Percentiles rank a stretch among this genome's conserved stretches.
Conservation (phyloP, 2,797 vertebrate genomes). For the Thamnophis elegans region DNA sequence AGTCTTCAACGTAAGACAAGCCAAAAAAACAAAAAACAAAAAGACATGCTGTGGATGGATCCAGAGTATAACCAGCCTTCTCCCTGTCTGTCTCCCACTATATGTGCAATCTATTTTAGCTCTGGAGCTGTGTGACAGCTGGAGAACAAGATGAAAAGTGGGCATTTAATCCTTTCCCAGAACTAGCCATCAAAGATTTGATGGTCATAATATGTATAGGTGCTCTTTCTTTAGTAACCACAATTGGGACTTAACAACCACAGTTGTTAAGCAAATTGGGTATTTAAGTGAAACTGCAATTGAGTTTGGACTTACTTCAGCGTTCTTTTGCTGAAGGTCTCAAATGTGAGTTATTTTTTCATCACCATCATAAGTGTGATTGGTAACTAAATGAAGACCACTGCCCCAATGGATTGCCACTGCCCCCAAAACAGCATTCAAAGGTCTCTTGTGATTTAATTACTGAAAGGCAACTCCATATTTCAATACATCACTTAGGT, state of each 20-base stretch:
- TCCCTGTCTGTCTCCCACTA: not conserved
- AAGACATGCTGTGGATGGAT: not conserved
- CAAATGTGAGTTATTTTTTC: not conserved
- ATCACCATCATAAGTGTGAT: not conserved
- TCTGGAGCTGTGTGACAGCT: not conserved
- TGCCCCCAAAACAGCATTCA: not conserved
- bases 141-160: not conserved
- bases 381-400: not conserved
- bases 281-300: not conserved
- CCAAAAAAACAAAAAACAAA: not conserved
- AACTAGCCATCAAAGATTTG: not conserved
- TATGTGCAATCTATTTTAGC: not conserved
- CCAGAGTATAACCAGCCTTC: not conserved
- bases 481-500: not conserved
- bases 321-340: not conserved
- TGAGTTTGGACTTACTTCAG: not conserved
- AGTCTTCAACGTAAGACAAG: not conserved
- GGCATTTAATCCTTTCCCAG: not conserved
- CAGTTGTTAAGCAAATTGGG: not conserved
- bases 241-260: not conserved
- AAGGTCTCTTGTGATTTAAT: not conserved
- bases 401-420: not conserved
- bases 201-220: not conserved
- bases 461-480: not conserved
- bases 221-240: not conserved